Conservation (phyloP, 2,888 invertebrate species). For the Lapara coniferarum region DNA sequence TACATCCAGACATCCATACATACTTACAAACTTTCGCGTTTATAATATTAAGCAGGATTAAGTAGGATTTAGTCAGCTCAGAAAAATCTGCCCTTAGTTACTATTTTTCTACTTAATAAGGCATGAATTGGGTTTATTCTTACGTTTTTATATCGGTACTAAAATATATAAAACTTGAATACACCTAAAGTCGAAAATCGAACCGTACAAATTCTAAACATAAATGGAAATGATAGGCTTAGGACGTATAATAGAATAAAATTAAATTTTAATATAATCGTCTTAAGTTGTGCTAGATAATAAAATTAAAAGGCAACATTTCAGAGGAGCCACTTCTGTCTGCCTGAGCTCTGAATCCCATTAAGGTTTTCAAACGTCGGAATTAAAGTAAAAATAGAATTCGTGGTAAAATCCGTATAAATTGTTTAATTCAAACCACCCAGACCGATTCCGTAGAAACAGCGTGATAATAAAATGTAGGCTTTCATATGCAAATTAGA, state of each 20-base stretch:
- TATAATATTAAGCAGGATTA: too few species aligned
- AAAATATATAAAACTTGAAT: too few species aligned
- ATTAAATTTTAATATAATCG: conserved; percentile 1
- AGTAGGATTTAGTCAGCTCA: too few species aligned
- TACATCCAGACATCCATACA: too few species aligned
- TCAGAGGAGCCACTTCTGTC: conserved; percentile 1
- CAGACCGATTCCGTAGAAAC: conserved; percentile 6
- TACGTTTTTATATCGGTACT: too few species aligned
- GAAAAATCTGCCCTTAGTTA: too few species aligned
- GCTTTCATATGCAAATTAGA: conserved; percentile 20
- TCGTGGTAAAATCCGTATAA: conserved; percentile 8
- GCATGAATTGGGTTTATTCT: too few species aligned
- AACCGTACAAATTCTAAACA: too few species aligned
- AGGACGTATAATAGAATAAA: neutral
- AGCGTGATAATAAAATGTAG: conserved; percentile 19
- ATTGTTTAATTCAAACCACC: conserved; percentile 13
- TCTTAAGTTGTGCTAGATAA: conserved; percentile 11
- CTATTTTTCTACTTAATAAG: too few species aligned
- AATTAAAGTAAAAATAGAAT: conserved; percentile 18
- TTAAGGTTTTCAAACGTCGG: conserved; percentile 15
- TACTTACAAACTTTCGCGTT: too few species aligned
- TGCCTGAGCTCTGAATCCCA: conserved; percentile 14
- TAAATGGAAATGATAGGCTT: neutral
- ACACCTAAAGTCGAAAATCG: too few species aligned
- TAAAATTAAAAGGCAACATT: conserved; percentile 20